Evolutionary conservation across 2,797 vertebrate species (phyloP), one percentile per base, ranked within the genome.

Genomic region (Gymnodraco acuticeps): DNA sequence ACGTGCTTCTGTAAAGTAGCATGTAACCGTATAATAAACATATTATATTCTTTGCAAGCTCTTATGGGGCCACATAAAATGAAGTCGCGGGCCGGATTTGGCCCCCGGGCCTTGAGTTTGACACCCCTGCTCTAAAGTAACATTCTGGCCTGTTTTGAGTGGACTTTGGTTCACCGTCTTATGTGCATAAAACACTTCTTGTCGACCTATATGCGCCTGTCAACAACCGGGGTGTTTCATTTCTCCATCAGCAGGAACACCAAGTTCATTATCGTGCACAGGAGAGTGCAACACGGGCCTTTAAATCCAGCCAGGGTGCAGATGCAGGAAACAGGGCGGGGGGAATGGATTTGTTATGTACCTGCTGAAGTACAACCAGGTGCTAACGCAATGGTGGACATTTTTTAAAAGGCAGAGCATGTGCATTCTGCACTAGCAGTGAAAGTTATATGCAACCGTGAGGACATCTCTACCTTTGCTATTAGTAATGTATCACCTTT

Each of bases 281-380:
- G 70, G 33, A 75, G 67, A 70, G 70, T 5, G 53, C 63, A 50
- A 62, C 2, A 23, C 23, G 10, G 48, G 58, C 12, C 58, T 54
- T n/a, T 16, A 42, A 65, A 72, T 66, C 45, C 77, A 70, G 69
- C 61, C 46, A 0, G 50, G 72, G 45, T 38, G 69, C 27, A 20
- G 62, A 46, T 20, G 46, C 54, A 15, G 68, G 52, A 77, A 78
- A 70, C 84, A 59, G 54, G 66, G 64, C 10, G 68, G 62, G 0
- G 19, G 80, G 63, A 81, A 90, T 87, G 82, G 84, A 87, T 90
- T 90, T 88, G 53, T 81, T 82, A 70, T 88, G 87, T 89, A 83
- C 59, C 77, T 70, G 80, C 77, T 75, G 80, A 85, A 59, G 23
- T 59, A 73, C 70, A 52, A 74, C 61, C 69, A 85, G 82, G 79